Conservation (phyloP, 1,140 invertebrate genomes). For the Aphaenogaster ashmeadi region DNA sequence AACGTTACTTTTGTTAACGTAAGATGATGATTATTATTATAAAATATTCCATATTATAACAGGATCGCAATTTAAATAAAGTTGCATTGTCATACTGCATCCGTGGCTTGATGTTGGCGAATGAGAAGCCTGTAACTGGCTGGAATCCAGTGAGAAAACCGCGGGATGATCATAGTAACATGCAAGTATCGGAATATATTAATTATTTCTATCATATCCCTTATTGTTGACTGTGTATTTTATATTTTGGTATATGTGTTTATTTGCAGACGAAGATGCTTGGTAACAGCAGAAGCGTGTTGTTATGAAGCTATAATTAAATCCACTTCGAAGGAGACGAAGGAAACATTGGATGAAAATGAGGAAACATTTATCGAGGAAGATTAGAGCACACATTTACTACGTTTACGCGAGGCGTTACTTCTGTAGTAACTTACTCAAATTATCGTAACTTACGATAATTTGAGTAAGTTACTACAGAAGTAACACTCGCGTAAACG, state of each 20-base stretch:
- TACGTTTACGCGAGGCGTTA: no score
- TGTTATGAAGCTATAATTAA: constrained; percentile 80
- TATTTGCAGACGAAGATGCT: constrained; percentile 78
- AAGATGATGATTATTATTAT: constrained; percentile 17
- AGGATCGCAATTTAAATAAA: constrained; percentile 83
- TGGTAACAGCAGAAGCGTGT: constrained; percentile 76
- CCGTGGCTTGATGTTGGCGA: constrained; percentile 91
- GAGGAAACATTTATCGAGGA: constrained; percentile 73
- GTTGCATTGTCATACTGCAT: constrained; percentile 87
- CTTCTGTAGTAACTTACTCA: no score
- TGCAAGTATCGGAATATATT: constrained; percentile 75
- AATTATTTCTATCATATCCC: constrained; percentile 35
- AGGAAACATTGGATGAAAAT: constrained; percentile 12
- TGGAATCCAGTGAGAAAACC: constrained; percentile 92
- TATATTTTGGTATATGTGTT: constrained; percentile 40
- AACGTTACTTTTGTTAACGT: neutral
- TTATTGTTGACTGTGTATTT: neutral
- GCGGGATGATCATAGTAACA: constrained; percentile 79
- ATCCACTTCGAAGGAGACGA: constrained; percentile 59
- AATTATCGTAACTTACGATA: no score
- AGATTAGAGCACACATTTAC: neutral
- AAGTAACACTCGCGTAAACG: no score
- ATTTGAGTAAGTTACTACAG: no score
- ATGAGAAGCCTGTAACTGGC: constrained; percentile 89
- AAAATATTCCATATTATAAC: constrained; percentile 29